A percentile compares a stretch with the other conserved stretches of the same genome.
Conservation (phyloP, 1,140 invertebrate genomes). For the Aricia agestis region DNA sequence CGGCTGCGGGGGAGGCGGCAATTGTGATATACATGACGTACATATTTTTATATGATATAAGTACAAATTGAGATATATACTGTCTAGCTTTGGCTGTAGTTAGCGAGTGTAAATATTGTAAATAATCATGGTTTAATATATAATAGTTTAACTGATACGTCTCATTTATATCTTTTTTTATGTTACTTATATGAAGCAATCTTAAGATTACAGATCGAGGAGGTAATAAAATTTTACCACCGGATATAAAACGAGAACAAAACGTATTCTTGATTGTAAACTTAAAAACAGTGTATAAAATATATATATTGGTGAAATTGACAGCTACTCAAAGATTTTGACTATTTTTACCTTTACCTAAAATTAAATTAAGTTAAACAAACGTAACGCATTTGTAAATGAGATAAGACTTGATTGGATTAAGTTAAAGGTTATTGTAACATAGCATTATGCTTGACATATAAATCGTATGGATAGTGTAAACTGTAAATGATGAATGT, state of each 20-base stretch:
- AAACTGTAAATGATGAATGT: background rate
- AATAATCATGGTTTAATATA: constrained; percentile 40
- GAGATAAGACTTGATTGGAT: background rate
- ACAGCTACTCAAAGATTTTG: no score
- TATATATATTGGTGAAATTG: no score
- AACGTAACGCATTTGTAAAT: no score
- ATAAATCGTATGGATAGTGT: background rate
- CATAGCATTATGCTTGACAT: background rate
- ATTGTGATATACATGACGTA: constrained; percentile 70
- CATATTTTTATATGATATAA: constrained; percentile 73
- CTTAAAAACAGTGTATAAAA: no score
- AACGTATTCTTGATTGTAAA: no score
- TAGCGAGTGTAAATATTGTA: constrained; percentile 52
- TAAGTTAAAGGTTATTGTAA: background rate
- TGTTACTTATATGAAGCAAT: background rate
- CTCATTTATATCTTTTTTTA: background rate
- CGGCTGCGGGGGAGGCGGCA: constrained; percentile 51
- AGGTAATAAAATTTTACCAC: no score
- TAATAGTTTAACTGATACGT: background rate
- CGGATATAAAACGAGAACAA: no score
- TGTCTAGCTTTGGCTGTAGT: constrained; percentile 39
- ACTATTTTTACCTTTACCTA: no score
- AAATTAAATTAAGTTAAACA: no score
- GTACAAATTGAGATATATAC: constrained; percentile 62
- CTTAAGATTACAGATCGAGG: no score